Base-by-base conservation (phyloP, 2,888 invertebrate species). In the Leptogaster cylindrica region DNA sequence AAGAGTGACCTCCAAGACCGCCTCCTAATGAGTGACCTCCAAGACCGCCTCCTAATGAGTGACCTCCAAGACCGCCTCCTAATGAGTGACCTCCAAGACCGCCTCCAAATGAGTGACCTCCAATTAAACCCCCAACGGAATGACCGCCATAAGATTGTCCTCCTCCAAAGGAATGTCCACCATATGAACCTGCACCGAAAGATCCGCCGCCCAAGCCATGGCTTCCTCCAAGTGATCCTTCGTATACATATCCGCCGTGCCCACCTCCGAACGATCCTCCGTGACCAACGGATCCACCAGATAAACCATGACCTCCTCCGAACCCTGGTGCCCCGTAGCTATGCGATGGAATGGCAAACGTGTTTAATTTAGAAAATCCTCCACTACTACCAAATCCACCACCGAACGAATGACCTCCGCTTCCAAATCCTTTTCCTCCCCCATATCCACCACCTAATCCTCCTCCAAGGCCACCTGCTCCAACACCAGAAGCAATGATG, bases 401-500 rank as follows among this genome's bases (percentile, higher is more conserved):
- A 20, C 61, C 61, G 12, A n/a, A 25, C 4, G 18, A 27, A 2
- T 25, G 44, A 10, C 28, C 10, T 10, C 25, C 27, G n/a, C 50
- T 51, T 8, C 27, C 33, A 14, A 28, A 14, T 7, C 64, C 48
- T n/a, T 6, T n/a, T 23, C 48, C 48, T n/a, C 31, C 12, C 18
- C 16, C 14, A 14, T 25, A 12, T 6, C 31, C 18, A 6, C 48
- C 48, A 0, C 48, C 14, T 16, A 41, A 25, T 27, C 41, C 61
- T 14, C 48, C 48, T n/a, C 41, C 61, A 6, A 28, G 28, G 27
- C 16, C 2, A 5, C 3, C 8, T 18, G 6, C 33, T 18, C 36
- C 50, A 18, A 50, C 12, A 25, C 50, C 65, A 14, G 64, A 48
- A n/a, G 64, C 48, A 14, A 64, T 64, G 4, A 64, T 48, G 23